Evolutionary conservation across 2,888 invertebrate species (phyloP).

Genomic region (Drosophila falleni): DNA sequence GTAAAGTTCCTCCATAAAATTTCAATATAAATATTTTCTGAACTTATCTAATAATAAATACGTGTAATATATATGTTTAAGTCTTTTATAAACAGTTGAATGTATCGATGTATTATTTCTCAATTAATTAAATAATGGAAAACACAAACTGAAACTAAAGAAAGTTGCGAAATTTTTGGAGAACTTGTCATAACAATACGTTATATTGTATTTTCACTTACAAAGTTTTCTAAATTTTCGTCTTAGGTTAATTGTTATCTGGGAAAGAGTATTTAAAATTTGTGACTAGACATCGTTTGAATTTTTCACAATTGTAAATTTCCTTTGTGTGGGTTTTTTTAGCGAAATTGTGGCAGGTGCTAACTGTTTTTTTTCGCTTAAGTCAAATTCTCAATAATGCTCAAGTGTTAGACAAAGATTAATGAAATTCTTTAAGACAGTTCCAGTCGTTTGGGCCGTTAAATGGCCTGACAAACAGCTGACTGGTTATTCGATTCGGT

Average conservation of each 20-base stretch:
- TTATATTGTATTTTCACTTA: not conserved
- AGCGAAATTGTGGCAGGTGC: slow-evolving; percentile 3
- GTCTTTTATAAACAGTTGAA: slow-evolving; percentile 1
- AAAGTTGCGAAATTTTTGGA: not conserved
- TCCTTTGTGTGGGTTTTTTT: slow-evolving; percentile 3
- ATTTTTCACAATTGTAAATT: slow-evolving; percentile 10
- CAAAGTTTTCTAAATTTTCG: not conserved
- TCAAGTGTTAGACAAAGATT: slow-evolving; percentile 15
- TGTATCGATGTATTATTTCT: not conserved
- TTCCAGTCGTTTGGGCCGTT: not conserved
- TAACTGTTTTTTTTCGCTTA: slow-evolving; percentile 4
- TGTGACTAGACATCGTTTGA: not conserved
- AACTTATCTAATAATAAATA: slow-evolving; percentile 13
- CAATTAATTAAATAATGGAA: not conserved
- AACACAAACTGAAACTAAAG: not conserved
- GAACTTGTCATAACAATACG: not conserved
- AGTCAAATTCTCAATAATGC: slow-evolving; percentile 15
- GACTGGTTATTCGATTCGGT: slow-evolving; percentile 16
- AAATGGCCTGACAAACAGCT: slow-evolving; percentile 30
- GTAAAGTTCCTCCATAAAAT: not conserved
- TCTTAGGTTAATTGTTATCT: not conserved
- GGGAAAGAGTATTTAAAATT: not conserved
- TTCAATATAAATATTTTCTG: not conserved
- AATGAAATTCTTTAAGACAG: slow-evolving; percentile 9
- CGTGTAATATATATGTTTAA: not conserved